Percentiles rank a stretch among this genome's conserved stretches.
Conservation (phyloP, 2,888 invertebrate species). For the Drosophila falleni region DNA sequence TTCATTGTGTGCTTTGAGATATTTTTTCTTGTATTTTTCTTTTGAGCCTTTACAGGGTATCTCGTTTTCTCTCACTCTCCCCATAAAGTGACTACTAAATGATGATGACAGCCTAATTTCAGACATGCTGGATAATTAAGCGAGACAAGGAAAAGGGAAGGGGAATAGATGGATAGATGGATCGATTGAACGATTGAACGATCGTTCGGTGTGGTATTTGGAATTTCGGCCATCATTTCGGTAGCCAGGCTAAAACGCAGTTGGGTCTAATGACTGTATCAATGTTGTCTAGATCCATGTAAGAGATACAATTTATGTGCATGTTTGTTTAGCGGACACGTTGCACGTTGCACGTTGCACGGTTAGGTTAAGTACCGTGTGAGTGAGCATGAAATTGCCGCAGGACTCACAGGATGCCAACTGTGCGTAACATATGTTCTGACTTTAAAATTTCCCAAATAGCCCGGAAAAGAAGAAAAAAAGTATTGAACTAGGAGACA, state of each 20-base stretch:
- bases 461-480: constrained; percentile 7
- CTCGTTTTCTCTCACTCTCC: neutral
- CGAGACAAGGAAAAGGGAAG: constrained; percentile 42
- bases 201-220: constrained; percentile 36
- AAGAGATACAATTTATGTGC: constrained; percentile 47
- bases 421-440: constrained; percentile 62
- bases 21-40: neutral
- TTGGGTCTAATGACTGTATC: constrained; percentile 77
- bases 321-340: constrained; percentile 53
- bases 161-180: constrained; percentile 27
- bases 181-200: constrained; percentile 22
- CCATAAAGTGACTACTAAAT: constrained; percentile 37
- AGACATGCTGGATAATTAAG: constrained; percentile 59
- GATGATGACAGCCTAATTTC: constrained; percentile 80
- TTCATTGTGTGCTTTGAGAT: too few relatives aligned
- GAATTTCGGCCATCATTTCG: constrained; percentile 30
- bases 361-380: constrained; percentile 54
- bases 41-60: neutral
- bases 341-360: constrained; percentile 24
- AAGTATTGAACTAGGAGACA: constrained; percentile 23
- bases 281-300: constrained; percentile 35
- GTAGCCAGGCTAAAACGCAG: constrained; percentile 51
- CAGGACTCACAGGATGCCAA: constrained; percentile 52
- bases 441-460: constrained; percentile 49
- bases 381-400: constrained; percentile 73